Conservation (phyloP, 2,113 vertebrate species). For the Felis chaus region DNA sequence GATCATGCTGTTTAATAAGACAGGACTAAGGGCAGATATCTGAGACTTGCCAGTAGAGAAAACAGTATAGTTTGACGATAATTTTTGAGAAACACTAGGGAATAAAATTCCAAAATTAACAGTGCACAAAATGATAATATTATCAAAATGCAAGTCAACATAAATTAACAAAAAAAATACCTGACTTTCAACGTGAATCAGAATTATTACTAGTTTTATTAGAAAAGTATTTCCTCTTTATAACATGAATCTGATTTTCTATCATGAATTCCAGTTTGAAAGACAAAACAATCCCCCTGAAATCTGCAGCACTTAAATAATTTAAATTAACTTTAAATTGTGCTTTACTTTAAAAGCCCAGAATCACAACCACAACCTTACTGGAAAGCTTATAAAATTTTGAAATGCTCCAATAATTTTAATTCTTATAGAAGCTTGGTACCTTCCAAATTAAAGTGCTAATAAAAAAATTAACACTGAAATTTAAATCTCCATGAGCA, state of each 20-base stretch:
- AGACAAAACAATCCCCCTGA: conserved; percentile 81
- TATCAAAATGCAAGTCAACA: background rate
- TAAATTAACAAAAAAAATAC: background rate
- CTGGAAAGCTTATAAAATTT: conserved; percentile 87
- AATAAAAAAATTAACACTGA: conserved; percentile 85
- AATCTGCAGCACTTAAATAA: conserved; percentile 85
- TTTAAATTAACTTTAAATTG: conserved; percentile 87
- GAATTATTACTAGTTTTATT: conserved; percentile 53
- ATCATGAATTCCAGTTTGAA: conserved; percentile 76
- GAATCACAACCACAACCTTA: conserved; percentile 81
- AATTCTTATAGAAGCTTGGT: conserved; percentile 84
- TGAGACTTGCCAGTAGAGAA: background rate
- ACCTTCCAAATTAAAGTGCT: conserved; percentile 85
- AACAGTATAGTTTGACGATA: background rate
- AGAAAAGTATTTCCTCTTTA: conserved; percentile 71
- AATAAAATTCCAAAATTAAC: background rate
- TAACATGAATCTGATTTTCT: conserved; percentile 74
- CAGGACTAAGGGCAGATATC: background rate
- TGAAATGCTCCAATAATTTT: conserved; percentile 87
- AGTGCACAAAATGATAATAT: background rate
- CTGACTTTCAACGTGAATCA: background rate
- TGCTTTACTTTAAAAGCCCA: conserved; percentile 81
- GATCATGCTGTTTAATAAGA: background rate
- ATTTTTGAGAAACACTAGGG: background rate
- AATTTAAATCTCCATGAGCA: conserved; percentile 84